These are phyloP conservation scores for Emys orbicularis DNA, from an alignment of 2,797 vertebrate genomes.

Conservation along the genomic window DNA sequence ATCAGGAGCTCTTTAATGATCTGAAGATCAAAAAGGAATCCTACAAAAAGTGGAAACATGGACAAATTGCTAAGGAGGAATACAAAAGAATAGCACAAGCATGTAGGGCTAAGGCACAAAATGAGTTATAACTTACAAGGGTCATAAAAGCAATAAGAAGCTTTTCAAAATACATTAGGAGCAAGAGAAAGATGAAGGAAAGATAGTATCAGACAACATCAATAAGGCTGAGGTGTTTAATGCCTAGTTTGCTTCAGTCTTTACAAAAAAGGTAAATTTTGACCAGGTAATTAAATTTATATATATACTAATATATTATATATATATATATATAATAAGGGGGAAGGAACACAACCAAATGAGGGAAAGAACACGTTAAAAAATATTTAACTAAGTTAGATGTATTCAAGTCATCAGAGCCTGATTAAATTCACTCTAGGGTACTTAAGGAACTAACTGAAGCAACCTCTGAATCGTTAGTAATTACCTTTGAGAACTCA, in stretches of 20 bases:
- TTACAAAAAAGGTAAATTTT: neutral
- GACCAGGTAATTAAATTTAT: neutral
- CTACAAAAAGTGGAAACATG: neutral
- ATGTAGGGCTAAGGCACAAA: neutral
- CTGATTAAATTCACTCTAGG: neutral
- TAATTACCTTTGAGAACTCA: neutral
- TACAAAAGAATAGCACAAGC: neutral
- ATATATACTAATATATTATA: too few relatives aligned
- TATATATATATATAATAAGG: neutral
- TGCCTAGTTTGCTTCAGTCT: neutral
- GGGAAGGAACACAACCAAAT: neutral
- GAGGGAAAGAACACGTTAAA: neutral
- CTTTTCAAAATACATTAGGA: neutral
- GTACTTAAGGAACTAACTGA: neutral
- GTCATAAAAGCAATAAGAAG: neutral
- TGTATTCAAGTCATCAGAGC: neutral
- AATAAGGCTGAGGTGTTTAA: neutral
- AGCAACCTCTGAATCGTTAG: neutral
- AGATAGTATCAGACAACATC: neutral
- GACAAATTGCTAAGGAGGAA: neutral
- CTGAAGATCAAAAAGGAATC: neutral
- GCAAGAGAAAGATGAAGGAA: neutral
- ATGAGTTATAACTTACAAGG: neutral
- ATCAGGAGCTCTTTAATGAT: neutral
- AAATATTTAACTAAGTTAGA: neutral